Percentiles rank a stretch among this genome's conserved stretches.
These are phyloP conservation scores for Nowickia ferox DNA, from an alignment of 2,888 invertebrate species.

Conservation along the genomic window DNA sequence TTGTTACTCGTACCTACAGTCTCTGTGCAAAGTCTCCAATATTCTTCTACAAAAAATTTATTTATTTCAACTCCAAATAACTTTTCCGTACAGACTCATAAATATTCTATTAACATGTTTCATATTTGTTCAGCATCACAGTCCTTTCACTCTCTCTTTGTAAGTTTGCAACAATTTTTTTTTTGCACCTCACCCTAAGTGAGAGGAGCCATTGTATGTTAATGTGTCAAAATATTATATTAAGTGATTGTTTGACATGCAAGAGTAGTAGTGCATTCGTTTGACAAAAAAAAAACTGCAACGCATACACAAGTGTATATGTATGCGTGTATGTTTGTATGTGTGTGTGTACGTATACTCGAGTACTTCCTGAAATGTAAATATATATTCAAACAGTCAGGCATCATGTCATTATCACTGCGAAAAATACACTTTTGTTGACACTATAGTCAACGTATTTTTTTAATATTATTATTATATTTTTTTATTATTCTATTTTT, in stretches of 20 bases:
- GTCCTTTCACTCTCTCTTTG: constrained; percentile 45
- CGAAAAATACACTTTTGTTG: constrained; percentile 54
- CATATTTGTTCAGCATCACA: constrained; percentile 2
- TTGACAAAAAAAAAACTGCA: constrained; percentile 48
- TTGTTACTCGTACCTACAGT: no score
- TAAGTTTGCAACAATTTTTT: not conserved
- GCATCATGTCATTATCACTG: constrained; percentile 69
- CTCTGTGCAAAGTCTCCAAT: no score
- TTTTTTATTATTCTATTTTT: not conserved
- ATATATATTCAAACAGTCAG: constrained; percentile 52
- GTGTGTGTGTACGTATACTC: not conserved
- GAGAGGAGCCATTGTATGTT: constrained; percentile 59
- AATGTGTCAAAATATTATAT: constrained; percentile 69
- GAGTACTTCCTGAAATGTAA: constrained; percentile 36
- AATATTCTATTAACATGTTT: not conserved
- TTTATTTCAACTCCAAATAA: not conserved
- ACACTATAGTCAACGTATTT: constrained; percentile 40
- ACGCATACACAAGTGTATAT: not conserved
- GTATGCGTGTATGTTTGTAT: not conserved
- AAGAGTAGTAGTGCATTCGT: constrained; percentile 54
- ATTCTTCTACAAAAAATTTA: no score
- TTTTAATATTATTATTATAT: constrained; percentile 11
- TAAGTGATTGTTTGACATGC: constrained; percentile 62
- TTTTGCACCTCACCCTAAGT: constrained; percentile 13
- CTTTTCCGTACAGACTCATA: not conserved